Percentiles rank a stretch among this genome's conserved stretches.
Conservation (phyloP, 2,888 invertebrate genomes). For the Tiphia femorata region DNA sequence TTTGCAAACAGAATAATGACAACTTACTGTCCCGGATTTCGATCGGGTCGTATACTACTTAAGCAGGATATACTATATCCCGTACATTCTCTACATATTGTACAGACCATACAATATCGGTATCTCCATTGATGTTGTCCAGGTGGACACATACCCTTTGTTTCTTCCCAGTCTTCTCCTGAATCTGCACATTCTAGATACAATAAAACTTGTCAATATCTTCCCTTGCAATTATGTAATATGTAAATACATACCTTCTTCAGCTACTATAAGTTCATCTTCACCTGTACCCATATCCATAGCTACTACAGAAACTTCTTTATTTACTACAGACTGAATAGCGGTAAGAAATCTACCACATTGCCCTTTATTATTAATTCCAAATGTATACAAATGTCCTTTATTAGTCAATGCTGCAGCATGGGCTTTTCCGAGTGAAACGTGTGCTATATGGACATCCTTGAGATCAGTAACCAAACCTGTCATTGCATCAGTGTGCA, state of each 20-base stretch:
- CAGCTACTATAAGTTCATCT: conserved; percentile 60
- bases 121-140: conserved; percentile 85
- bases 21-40: conserved; percentile 71
- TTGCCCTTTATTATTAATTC: conserved; percentile 97
- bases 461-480: conserved; percentile 81
- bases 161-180: conserved; percentile 72
- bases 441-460: conserved; percentile 78
- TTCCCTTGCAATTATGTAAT: not conserved
- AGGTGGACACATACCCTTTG: conserved; percentile 75
- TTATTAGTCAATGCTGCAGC: conserved; percentile 89
- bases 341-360: conserved; percentile 86
- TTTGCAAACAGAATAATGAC: not conserved
- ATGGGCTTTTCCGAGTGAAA: conserved; percentile 92
- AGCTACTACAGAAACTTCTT: conserved; percentile 68
- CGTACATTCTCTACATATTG: conserved; percentile 92
- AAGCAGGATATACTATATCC: conserved; percentile 90
- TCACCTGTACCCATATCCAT: conserved; percentile 72
- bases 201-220: not conserved
- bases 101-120: conserved; percentile 90
- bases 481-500: conserved; percentile 81
- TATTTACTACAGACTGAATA: conserved; percentile 68
- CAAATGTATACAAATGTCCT: conserved; percentile 94
- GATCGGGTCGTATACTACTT: conserved; percentile 81
- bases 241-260: conserved; percentile 54
- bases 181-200: conserved; percentile 61